Percentiles rank a stretch among this genome's conserved stretches.
Evolutionary conservation across 2,797 vertebrate species (phyloP).

Genomic region (Morus bassanus): DNA sequence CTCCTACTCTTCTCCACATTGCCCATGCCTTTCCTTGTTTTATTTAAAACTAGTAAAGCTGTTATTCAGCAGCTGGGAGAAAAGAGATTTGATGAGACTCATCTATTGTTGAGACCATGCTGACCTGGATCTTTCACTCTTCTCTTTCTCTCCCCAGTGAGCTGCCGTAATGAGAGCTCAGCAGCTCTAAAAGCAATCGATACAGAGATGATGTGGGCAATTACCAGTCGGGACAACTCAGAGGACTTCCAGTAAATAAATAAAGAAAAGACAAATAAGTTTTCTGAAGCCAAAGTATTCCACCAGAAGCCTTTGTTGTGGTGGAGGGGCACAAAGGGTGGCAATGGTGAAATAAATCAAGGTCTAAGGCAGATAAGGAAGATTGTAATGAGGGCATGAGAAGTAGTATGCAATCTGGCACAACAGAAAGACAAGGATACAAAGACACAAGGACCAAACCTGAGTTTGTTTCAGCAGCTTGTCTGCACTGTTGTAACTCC

Average conservation of each 20-base stretch:
- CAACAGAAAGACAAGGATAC: not conserved
- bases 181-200: conserved; percentile 74
- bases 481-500: not conserved
- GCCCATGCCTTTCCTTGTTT: conserved; percentile 24
- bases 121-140: conserved; percentile 67
- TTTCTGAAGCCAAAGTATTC: conserved; percentile 26
- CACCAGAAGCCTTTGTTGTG: not conserved
- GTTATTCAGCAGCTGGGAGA: conserved; percentile 66
- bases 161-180: conserved; percentile 69
- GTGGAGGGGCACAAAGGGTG: not conserved
- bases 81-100: conserved; percentile 68
- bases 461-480: not conserved
- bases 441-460: not conserved
- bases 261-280: conserved; percentile 45
- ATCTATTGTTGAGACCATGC: conserved; percentile 35
- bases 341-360: not conserved
- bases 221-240: conserved; percentile 68
- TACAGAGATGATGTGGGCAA: conserved; percentile 66
- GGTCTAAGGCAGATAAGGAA: not conserved
- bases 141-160: conserved; percentile 50
- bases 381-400: not conserved
- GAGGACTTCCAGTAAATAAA: conserved; percentile 69
- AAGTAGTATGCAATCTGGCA: not conserved
- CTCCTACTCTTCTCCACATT: not conserved
- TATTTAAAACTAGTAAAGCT: conserved; percentile 47